phyloP scores from a whole-genome alignment of 2,888 invertebrate species.

The Synanthedon formicaeformis region DNA sequence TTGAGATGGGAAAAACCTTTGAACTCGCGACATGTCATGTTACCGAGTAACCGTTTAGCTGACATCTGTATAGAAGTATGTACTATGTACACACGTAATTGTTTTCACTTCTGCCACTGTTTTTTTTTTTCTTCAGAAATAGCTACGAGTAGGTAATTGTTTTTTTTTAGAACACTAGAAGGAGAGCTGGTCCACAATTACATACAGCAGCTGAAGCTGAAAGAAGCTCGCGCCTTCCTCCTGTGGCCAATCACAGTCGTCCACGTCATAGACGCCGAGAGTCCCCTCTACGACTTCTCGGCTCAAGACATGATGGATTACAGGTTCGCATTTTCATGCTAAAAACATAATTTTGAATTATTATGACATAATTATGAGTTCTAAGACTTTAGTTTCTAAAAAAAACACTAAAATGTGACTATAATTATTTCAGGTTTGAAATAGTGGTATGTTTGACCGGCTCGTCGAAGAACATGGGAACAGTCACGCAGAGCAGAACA shows the following conservation, averaged over 20 bases:
- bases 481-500: constrained; percentile 77
- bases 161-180: constrained; percentile 62
- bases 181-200: constrained; percentile 81
- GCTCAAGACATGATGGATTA: constrained; percentile 81
- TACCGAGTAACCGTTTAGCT: no score
- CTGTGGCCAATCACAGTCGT: constrained; percentile 91
- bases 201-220: constrained; percentile 76
- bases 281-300: constrained; percentile 84
- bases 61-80: no score
- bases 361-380: not conserved
- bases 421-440: constrained; percentile 73
- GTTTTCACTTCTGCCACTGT: no score
- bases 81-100: no score
- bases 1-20: no score
- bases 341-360: not conserved
- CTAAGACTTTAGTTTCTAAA: no score
- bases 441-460: constrained; percentile 87
- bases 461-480: constrained; percentile 81
- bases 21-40: no score
- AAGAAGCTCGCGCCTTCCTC: constrained; percentile 78
- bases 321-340: constrained; percentile 30
- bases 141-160: no score
- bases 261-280: constrained; percentile 81
- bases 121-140: no score
- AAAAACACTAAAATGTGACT: not conserved